Conservation (phyloP, 2,113 vertebrate species). For the Silurus asotus region DNA sequence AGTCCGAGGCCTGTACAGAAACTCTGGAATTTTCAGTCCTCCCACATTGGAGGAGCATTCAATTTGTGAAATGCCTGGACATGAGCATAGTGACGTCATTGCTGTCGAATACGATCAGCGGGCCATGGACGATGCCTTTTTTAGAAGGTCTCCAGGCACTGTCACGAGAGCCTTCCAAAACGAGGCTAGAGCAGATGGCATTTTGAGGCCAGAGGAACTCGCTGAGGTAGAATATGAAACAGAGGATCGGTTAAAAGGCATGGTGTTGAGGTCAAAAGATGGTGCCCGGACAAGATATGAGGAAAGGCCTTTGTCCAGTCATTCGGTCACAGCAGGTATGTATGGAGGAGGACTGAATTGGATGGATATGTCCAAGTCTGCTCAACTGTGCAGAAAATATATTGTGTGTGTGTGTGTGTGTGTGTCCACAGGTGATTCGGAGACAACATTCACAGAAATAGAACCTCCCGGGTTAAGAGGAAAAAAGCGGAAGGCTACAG, state of each 20-base stretch:
- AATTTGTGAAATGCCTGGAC: constrained; percentile 23
- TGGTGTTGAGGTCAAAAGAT: constrained; percentile 9
- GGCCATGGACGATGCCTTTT: constrained; percentile 19
- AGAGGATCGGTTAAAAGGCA: constrained; percentile 3
- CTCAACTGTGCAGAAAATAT: background rate
- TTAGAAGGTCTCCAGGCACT: constrained; percentile 34
- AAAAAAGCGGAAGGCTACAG: constrained; percentile 69
- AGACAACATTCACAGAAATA: constrained; percentile 39
- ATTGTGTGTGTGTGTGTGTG: background rate
- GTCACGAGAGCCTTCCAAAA: constrained; percentile 11
- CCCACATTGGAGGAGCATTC: constrained; percentile 47
- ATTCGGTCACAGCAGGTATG: constrained; percentile 6
- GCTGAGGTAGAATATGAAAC: constrained; percentile 19
- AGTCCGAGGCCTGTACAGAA: constrained; percentile 44
- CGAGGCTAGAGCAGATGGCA: constrained; percentile 9
- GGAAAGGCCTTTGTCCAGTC: constrained; percentile 33
- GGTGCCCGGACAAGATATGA: constrained; percentile 26
- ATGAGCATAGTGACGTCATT: constrained; percentile 31
- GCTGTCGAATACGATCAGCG: constrained; percentile 34
- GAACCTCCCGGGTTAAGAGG: constrained; percentile 45
- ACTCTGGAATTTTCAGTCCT: constrained; percentile 18
- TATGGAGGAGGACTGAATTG: background rate
- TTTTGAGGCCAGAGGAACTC: constrained; percentile 25
- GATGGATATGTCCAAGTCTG: background rate
- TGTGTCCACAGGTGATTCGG: constrained; percentile 52